phyloP scores from a whole-genome alignment of 2,113 vertebrate genomes.

The Ranitomeya variabilis region DNA sequence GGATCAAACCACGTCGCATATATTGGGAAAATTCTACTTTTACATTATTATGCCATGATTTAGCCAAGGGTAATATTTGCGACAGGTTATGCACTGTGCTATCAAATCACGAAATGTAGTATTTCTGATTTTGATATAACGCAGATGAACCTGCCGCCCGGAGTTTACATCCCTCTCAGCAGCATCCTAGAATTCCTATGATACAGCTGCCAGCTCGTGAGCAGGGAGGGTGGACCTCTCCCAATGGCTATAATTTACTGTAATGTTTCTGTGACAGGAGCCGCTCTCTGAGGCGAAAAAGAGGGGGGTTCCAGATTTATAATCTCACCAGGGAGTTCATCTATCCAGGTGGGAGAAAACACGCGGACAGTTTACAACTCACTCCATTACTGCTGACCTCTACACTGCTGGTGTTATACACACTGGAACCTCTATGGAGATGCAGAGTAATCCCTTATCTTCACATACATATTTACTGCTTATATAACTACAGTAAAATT shows the following conservation, averaged over 20 bases:
- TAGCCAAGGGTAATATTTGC: background rate
- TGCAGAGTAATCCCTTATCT: background rate
- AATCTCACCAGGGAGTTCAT: constrained; percentile 25
- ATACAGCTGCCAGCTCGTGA: background rate
- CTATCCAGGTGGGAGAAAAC: constrained; percentile 22
- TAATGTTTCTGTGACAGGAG: constrained; percentile 48
- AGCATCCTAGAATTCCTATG: background rate
- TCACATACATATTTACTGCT: background rate
- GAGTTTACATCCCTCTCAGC: background rate
- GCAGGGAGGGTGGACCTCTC: constrained; percentile 28
- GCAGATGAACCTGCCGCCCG: background rate
- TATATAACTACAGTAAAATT: background rate
- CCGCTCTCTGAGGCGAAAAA: constrained; percentile 24
- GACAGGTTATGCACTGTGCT: background rate
- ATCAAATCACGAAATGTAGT: background rate
- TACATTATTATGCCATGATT: background rate
- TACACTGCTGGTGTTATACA: background rate
- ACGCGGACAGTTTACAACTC: constrained; percentile 26
- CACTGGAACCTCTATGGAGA: background rate
- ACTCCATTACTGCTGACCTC: constrained; percentile 40
- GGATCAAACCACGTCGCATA: no score
- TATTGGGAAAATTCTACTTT: no score
- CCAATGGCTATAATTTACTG: constrained; percentile 27
- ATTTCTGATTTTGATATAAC: background rate
- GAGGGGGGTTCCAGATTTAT: constrained; percentile 29